A percentile compares a stretch with the other conserved stretches of the same genome.
Conservation (phyloP, 2,888 invertebrate species). For the Cyclophora punctaria region DNA sequence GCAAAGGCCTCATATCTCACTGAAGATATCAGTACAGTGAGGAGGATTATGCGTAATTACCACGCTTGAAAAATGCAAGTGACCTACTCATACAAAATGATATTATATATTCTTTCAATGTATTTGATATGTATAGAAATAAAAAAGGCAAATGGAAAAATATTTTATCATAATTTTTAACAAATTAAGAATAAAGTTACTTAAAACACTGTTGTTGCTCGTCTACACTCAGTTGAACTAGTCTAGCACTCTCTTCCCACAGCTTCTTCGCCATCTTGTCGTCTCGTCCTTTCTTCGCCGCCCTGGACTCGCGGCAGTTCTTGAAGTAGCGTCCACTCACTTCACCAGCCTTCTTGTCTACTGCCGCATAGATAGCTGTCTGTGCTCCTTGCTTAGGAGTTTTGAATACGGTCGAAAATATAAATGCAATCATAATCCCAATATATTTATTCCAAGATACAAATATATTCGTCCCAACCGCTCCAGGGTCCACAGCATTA, state of each 20-base stretch:
- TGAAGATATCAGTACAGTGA: too few relatives aligned
- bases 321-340: slow-evolving; percentile 81
- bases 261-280: slow-evolving; percentile 79
- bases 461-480: slow-evolving; percentile 84
- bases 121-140: too few relatives aligned
- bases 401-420: slow-evolving; percentile 76
- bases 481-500: slow-evolving; percentile 89
- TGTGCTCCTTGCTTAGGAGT: slow-evolving; percentile 83
- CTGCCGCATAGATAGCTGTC: slow-evolving; percentile 80
- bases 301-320: slow-evolving; percentile 77
- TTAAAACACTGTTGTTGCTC: slow-evolving; percentile 74
- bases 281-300: slow-evolving; percentile 74
- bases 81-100: too few relatives aligned
- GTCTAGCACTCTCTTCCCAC: slow-evolving; percentile 83
- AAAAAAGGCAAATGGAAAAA: too few relatives aligned
- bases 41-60: too few relatives aligned
- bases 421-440: slow-evolving; percentile 58
- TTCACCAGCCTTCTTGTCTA: slow-evolving; percentile 78
- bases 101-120: too few relatives aligned
- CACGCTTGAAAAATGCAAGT: too few relatives aligned
- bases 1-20: too few relatives aligned
- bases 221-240: slow-evolving; percentile 75
- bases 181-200: too few relatives aligned
- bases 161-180: too few relatives aligned
- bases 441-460: slow-evolving; percentile 51